Conservation (phyloP, 64 coral and sea anemone species). For the Trachythela sp. region DNA sequence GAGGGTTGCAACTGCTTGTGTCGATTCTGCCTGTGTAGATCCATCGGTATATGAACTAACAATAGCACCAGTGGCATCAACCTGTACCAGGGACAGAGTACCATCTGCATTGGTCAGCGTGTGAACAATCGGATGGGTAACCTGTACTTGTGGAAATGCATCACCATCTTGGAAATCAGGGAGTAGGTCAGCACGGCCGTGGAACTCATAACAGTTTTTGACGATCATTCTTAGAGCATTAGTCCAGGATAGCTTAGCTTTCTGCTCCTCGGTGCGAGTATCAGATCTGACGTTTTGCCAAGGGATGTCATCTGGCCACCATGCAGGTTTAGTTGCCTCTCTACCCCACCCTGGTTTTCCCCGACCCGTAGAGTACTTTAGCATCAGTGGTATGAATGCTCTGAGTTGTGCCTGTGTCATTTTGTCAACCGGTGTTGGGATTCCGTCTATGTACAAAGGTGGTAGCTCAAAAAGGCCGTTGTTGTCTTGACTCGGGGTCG, state of each 20-base stretch:
- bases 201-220: slow-evolving; percentile 99
- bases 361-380: slow-evolving; percentile 87
- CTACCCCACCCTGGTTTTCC: slow-evolving; percentile 98
- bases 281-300: slow-evolving; percentile 99
- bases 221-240: slow-evolving; percentile 91
- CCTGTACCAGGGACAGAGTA: slow-evolving; percentile 89
- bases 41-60: slow-evolving; percentile 73
- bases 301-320: slow-evolving; percentile 93
- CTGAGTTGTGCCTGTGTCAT: slow-evolving; percentile 98
- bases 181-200: slow-evolving; percentile 86
- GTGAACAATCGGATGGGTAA: slow-evolving; percentile 90
- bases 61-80: slow-evolving; percentile 94
- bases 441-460: slow-evolving; percentile 88
- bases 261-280: slow-evolving; percentile 87
- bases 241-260: slow-evolving; percentile 96
- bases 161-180: slow-evolving; percentile 71
- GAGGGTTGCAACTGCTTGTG: slow-evolving; percentile 89
- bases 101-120: slow-evolving; percentile 98
- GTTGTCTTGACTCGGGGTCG: slow-evolving; percentile 80
- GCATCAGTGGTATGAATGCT: slow-evolving; percentile 96
- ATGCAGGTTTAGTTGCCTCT: slow-evolving; percentile 75
- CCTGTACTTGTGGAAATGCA: slow-evolving; percentile 45
- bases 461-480: slow-evolving; percentile 73
- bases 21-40: slow-evolving; percentile 81
- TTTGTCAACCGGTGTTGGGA: slow-evolving; percentile 96